phyloP scores from a whole-genome alignment of 2,888 invertebrate genomes.

The Pocota personata region DNA sequence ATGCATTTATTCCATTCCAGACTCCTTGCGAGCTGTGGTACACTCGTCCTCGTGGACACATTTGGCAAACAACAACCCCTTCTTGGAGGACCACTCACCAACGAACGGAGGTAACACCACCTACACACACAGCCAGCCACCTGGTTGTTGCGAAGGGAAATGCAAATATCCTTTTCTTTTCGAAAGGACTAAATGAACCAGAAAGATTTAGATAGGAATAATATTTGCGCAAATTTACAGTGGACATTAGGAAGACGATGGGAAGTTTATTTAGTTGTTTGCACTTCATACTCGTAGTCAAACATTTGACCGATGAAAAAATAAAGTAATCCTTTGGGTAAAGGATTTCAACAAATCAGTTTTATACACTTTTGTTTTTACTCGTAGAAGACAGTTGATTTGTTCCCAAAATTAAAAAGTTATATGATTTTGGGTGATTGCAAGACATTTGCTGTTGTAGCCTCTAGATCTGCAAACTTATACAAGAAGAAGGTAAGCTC shows the following conservation, averaged over 20 bases:
- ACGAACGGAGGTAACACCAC: slow-evolving; percentile 61
- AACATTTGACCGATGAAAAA: slow-evolving; percentile 25
- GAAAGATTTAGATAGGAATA: slow-evolving; percentile 53
- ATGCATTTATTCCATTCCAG: slow-evolving; percentile 74
- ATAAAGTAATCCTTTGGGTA: background rate
- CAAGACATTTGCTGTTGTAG: too few species aligned
- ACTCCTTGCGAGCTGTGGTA: slow-evolving; percentile 46
- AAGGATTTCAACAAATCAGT: slow-evolving; percentile 12
- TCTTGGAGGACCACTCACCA: slow-evolving; percentile 58
- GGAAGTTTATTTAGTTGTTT: slow-evolving; percentile 51
- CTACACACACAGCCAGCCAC: slow-evolving; percentile 47
- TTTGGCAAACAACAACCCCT: slow-evolving; percentile 70
- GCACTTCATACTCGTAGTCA: slow-evolving; percentile 18
- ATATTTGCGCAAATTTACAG: slow-evolving; percentile 55
- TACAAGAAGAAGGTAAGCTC: too few species aligned
- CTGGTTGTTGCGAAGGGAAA: slow-evolving; percentile 49
- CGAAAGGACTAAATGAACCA: slow-evolving; percentile 66
- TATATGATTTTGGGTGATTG: too few species aligned
- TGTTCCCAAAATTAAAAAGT: background rate
- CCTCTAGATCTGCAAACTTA: too few species aligned
- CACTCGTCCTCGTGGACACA: slow-evolving; percentile 72
- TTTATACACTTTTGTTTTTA: background rate
- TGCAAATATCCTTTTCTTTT: slow-evolving; percentile 71
- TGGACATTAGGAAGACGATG: slow-evolving; percentile 31
- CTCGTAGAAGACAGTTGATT: too few species aligned